Evolutionary conservation across 1,140 invertebrate genomes (phyloP), one percentile per base, ranked within the genome.

Genomic region (Drosophila watanabei): DNA sequence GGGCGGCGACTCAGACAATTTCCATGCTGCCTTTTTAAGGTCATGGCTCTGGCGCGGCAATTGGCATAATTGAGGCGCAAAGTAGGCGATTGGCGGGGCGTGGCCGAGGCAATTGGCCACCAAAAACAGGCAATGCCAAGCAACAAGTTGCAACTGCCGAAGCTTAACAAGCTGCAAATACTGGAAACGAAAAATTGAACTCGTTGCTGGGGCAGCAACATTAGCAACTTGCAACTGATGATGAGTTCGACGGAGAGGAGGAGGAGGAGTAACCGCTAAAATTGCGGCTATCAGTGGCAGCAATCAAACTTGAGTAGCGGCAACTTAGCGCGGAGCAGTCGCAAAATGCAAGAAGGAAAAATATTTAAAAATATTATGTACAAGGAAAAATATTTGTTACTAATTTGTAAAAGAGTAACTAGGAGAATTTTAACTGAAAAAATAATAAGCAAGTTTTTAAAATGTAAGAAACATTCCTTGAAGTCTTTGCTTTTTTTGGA

Each of bases 11-110:
- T 72, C 86, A 90, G 82, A 89, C 86, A 80, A 89, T 89, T 89
- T 89, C 86, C 85, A 89, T 89, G 86, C 64, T 90, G 85, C 79
- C 86, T 90, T 90, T 89, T 89, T 89, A 89, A 89, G 86, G 86
- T 89, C 86, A 89, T 89, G 86, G 86, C 86, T 79, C 51, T 39
- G 66, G 78, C 72, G 82, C 76, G 58, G 80, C 85, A 88, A 88
- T 89, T 89, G 85, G 87, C 82, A 89, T 89, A 89, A 89, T 89
- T 89, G 86, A 90, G 86, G 86, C 79, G 82, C 86, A 90, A 79
- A 75, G 79, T 76, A 80, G 78, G 85, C 84, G 85, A 80, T 73
- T 80, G 73, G 14, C 16, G 70, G 77, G 65, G 77, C 66, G 65
- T 80, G 72, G 59, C 81, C 52, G 52, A 61, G 58, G 76, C 62